Evolutionary conservation across 2,797 vertebrate genomes (phyloP).

Genomic region (Micropoecilia bifurca): DNA sequence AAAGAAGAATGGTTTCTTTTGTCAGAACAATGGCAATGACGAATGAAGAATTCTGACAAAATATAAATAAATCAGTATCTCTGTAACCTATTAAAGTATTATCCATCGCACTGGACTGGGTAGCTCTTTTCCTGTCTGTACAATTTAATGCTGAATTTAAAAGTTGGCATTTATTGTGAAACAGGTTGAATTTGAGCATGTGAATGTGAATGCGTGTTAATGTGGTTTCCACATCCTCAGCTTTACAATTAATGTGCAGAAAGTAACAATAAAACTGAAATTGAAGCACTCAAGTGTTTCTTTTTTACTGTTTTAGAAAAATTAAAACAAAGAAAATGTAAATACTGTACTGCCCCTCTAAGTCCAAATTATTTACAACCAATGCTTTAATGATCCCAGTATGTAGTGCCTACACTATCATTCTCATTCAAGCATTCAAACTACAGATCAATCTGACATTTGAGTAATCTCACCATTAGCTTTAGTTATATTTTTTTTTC

Average conservation of each 20-base stretch:
- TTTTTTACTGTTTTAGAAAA: constrained; percentile 21
- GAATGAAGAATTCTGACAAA: constrained; percentile 68
- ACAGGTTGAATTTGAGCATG: constrained; percentile 73
- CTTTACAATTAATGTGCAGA: constrained; percentile 70
- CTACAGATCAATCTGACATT: constrained; percentile 21
- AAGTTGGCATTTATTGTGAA: constrained; percentile 76
- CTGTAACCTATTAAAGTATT: constrained; percentile 63
- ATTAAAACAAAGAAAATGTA: background rate
- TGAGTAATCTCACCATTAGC: constrained; percentile 11
- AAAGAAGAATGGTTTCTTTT: constrained; percentile 44
- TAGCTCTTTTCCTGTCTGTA: constrained; percentile 57
- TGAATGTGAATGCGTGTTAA: constrained; percentile 64
- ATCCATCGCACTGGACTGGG: constrained; percentile 58
- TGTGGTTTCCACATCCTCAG: constrained; percentile 75
- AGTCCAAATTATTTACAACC: constrained; percentile 40
- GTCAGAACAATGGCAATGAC: constrained; percentile 54
- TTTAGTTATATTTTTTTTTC: constrained; percentile 14
- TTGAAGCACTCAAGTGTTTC: constrained; percentile 50
- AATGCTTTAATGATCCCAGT: constrained; percentile 53
- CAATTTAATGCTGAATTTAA: constrained; percentile 78
- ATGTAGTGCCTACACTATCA: constrained; percentile 51
- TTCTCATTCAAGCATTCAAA: constrained; percentile 51
- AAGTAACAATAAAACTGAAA: constrained; percentile 71
- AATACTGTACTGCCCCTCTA: constrained; percentile 17
- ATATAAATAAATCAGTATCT: constrained; percentile 64